A percentile compares a stretch with the other conserved stretches of the same genome.
phyloP scores from a whole-genome alignment of 2,888 invertebrate species.

The Ennomos fuscantarius region DNA sequence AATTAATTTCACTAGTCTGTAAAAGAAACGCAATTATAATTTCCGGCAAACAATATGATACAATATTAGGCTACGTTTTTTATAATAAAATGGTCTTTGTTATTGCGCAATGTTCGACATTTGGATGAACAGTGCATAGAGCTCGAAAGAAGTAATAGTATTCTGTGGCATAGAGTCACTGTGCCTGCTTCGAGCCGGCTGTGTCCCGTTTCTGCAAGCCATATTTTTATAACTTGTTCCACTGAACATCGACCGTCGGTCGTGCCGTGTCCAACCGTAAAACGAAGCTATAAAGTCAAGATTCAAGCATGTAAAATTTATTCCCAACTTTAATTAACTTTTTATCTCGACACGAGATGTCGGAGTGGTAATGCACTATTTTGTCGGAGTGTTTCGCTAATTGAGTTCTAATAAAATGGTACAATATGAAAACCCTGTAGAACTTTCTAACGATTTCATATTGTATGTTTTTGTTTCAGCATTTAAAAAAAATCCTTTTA shows the following conservation, averaged over 20 bases:
- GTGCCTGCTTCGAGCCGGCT: not conserved
- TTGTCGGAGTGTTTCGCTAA: constrained; percentile 18
- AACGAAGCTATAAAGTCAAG: constrained; percentile 41
- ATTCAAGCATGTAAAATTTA: constrained; percentile 41
- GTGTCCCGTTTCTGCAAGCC: constrained; percentile 20
- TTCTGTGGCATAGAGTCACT: too few species aligned
- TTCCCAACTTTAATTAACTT: constrained; percentile 39
- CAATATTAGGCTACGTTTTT: too few species aligned
- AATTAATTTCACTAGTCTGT: too few species aligned
- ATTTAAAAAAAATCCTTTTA: too few species aligned
- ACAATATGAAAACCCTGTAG: not conserved
- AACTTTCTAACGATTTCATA: too few species aligned
- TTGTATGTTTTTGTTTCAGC: too few species aligned
- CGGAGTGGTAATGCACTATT: constrained; percentile 32
- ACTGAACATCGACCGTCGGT: constrained; percentile 17
- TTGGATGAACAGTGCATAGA: not conserved
- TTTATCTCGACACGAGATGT: constrained; percentile 33
- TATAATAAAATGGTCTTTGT: too few species aligned
- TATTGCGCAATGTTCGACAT: too few species aligned
- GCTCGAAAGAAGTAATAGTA: too few species aligned
- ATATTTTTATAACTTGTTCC: constrained; percentile 39
- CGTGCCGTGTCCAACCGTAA: constrained; percentile 31
- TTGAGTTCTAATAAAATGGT: constrained; percentile 12
- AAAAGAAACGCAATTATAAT: too few species aligned
- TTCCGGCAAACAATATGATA: too few species aligned